Percentiles rank a stretch among this genome's conserved stretches.
Evolutionary conservation across 2,113 vertebrate genomes (phyloP).

Genomic region (Tamias sibiricus): DNA sequence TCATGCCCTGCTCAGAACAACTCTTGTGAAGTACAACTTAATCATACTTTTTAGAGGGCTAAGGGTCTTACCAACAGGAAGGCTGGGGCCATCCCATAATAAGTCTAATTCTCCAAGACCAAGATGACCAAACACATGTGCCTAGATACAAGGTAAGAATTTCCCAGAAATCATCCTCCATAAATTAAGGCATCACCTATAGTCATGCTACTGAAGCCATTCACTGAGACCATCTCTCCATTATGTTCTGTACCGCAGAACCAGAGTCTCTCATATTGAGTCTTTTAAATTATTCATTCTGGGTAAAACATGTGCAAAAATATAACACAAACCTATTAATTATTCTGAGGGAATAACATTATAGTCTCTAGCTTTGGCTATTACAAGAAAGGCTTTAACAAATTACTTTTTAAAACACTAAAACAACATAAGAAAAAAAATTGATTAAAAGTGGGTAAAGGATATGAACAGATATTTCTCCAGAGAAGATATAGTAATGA

Average conservation of each 20-base stretch:
- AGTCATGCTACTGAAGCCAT: not conserved
- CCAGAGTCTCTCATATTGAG: not conserved
- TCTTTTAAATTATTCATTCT: conserved; percentile 4
- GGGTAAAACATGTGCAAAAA: not conserved
- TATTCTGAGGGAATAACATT: not conserved
- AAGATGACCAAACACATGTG: not conserved
- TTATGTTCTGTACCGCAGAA: not conserved
- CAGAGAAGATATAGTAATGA: not conserved
- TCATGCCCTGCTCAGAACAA: not conserved
- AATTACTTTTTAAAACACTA: not conserved
- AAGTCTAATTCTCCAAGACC: conserved; percentile 8
- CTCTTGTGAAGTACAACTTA: conserved; percentile 2
- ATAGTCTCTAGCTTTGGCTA: not conserved
- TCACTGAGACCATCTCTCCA: not conserved
- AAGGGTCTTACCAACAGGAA: not conserved
- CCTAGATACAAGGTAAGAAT: not conserved
- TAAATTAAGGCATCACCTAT: not conserved
- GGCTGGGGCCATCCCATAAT: not conserved
- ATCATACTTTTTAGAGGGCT: not conserved
- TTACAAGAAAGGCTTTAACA: conserved; percentile 28
- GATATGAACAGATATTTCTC: not conserved
- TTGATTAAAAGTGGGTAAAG: not conserved
- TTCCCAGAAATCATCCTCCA: conserved; percentile 8
- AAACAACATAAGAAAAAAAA: not conserved
- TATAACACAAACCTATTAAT: conserved; percentile 29